Conservation (phyloP, 2,797 vertebrate species). For the Paramormyrops hopkinsi region DNA sequence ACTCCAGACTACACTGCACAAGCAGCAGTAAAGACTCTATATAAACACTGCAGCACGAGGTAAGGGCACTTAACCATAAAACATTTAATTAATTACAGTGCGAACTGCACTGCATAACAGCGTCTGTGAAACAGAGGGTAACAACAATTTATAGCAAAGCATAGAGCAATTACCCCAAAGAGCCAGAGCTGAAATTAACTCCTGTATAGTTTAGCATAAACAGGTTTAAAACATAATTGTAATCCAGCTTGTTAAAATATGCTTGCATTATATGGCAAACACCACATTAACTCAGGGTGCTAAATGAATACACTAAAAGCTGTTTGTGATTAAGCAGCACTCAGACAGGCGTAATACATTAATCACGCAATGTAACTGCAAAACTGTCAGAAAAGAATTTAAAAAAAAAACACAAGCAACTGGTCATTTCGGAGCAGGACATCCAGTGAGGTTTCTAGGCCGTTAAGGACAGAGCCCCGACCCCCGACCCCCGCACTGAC, state of each 20-base stretch:
- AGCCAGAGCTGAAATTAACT: neutral
- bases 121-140: neutral
- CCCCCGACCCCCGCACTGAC: constrained; percentile 53
- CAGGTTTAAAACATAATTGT: neutral
- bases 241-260: neutral
- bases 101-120: neutral
- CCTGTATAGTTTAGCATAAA: neutral
- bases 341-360: neutral
- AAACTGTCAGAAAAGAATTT: neutral
- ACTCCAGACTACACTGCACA: neutral
- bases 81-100: neutral
- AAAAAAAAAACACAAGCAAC: neutral
- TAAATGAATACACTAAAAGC: neutral
- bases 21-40: neutral
- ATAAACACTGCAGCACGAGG: neutral
- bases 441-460: neutral
- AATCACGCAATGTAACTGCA: neutral
- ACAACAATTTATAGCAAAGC: neutral
- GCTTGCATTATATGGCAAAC: neutral
- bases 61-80: neutral
- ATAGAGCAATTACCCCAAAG: neutral
- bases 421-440: neutral
- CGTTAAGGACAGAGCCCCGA: neutral
- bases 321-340: neutral
- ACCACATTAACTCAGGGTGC: neutral